Evolutionary conservation across 2,113 vertebrate genomes (phyloP), one percentile per base, ranked within the genome.

Genomic region (Melanerpes formicivorus): DNA sequence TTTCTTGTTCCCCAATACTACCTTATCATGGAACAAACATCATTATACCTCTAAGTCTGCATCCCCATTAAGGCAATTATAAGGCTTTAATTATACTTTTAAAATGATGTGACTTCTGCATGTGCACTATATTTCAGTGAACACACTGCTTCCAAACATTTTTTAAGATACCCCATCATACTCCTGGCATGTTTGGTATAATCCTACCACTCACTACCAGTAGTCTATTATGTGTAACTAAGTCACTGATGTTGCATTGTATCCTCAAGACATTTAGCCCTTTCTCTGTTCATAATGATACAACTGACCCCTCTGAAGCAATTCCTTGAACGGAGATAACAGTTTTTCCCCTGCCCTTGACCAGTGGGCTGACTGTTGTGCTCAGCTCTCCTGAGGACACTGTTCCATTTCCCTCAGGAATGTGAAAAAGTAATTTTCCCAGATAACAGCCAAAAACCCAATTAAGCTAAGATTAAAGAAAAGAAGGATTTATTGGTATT

Each of bases 401-500:
- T 55, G n/a, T 34, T 93, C 85, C 70, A 62, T 78, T 90, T 95
- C 95, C 92, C 92, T 85, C 58, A 75, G 90, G 96, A 96, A 90
- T 56, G 62, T 6, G 18, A 77, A 92, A 88, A 94, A 96, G 91
- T 88, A 94, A 94, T 97, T 97, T 93, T 88, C 86, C 63, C 84
- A 90, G 91, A 96, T 96, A 96, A 96, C 87, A 93, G 70, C 88
- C 63, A 71, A 92, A 96, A 97, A 70, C 83, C 71, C 90, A 96
- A 96, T 96, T 96, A 96, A 94, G 80, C 81, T 88, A 90, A 95
- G 93, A 97, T 96, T 94, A 96, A 96, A 96, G 95, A 94, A 95
- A 94, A 94, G 59, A 58, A 79, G 93, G 88, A 93, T 96, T 96
- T 96, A 93, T 90, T 96, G 88, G 23, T 6, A 11, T 90, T 95